These are phyloP conservation scores for Sylvilagus floridanus DNA, from an alignment of 2,797 vertebrate genomes.

Conservation along the genomic window DNA sequence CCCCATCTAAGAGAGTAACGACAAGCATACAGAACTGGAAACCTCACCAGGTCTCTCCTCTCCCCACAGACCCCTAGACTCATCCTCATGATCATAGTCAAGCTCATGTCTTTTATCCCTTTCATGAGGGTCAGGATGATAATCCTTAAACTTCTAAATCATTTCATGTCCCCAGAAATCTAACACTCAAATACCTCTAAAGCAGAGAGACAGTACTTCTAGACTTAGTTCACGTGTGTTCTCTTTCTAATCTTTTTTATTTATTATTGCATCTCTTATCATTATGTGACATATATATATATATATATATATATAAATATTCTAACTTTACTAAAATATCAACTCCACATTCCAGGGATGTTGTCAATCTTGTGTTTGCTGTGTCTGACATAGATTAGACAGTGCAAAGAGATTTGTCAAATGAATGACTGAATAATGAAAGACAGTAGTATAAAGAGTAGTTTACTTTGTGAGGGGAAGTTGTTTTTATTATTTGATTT, in stretches of 20 bases:
- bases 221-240: not conserved
- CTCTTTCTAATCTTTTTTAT: slow-evolving; percentile 1
- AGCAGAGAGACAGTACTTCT: not conserved
- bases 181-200: not conserved
- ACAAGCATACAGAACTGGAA: not conserved
- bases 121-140: not conserved
- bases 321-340: not conserved
- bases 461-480: not conserved
- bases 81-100: not conserved
- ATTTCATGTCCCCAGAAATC: not conserved
- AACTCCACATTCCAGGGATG: not conserved
- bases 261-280: not conserved
- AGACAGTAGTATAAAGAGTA: not conserved
- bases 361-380: not conserved
- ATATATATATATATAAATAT: not conserved
- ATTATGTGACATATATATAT: not conserved
- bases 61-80: not conserved
- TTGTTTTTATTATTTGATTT: not conserved
- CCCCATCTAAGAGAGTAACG: not conserved
- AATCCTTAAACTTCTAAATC: not conserved
- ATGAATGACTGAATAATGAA: not conserved
- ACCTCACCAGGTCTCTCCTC: not conserved
- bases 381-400: not conserved
- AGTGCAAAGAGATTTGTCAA: not conserved
- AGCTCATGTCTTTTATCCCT: not conserved